Evolutionary conservation across 2,113 vertebrate genomes (phyloP).

Genomic region (Bolborhynchus lineola): DNA sequence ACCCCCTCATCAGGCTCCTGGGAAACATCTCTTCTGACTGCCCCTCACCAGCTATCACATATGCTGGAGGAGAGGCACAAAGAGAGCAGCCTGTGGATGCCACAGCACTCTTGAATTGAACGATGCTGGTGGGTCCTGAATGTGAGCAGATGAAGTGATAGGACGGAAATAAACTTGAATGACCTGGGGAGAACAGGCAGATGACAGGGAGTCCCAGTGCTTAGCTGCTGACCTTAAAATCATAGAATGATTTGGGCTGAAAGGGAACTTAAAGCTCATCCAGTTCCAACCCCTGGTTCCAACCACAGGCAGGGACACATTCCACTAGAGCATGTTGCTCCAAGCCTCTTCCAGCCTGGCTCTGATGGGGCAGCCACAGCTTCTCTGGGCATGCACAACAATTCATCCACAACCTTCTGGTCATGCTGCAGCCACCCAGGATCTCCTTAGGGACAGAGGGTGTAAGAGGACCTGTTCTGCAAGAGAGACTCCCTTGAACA

Average conservation of each 20-base stretch:
- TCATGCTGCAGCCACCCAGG: not conserved
- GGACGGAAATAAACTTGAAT: not conserved
- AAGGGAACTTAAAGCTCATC: not conserved
- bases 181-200: not conserved
- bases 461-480: not conserved
- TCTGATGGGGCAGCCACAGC: not conserved
- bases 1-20: not conserved
- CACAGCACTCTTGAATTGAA: not conserved
- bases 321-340: not conserved
- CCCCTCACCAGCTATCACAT: accelerated
- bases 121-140: not conserved
- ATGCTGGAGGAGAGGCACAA: not conserved
- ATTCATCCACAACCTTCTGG: not conserved
- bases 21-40: not conserved
- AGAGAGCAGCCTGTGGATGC: not conserved
- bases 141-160: not conserved
- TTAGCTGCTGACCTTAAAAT: not conserved
- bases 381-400: not conserved
- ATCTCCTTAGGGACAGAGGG: accelerated
- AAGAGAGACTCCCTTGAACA: not conserved
- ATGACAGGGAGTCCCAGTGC: not conserved
- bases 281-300: not conserved
- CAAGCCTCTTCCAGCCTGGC: not conserved
- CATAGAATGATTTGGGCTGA: not conserved
- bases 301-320: not conserved